A percentile compares a stretch with the other conserved stretches of the same genome.
Conservation (phyloP, 2,113 vertebrate species). For the Mellivora capensis region DNA sequence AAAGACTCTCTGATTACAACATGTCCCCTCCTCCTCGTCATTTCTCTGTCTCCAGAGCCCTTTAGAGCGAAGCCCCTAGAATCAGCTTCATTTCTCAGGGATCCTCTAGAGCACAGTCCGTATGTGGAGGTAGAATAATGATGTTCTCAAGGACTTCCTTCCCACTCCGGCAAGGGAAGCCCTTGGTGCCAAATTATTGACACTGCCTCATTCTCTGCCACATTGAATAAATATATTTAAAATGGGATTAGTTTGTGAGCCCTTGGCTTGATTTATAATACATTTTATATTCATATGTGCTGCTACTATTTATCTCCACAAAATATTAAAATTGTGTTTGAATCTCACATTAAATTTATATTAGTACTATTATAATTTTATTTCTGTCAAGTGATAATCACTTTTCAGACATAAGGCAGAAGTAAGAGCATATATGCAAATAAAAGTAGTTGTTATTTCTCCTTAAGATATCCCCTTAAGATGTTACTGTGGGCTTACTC, state of each 20-base stretch:
- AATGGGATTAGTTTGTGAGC: slow-evolving; percentile 74
- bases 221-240: slow-evolving; percentile 74
- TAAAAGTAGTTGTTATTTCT: slow-evolving; percentile 62
- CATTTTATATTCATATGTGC: slow-evolving; percentile 77
- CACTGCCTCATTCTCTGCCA: slow-evolving; percentile 46
- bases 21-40: neutral
- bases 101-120: neutral
- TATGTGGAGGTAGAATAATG: neutral
- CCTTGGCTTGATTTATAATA: slow-evolving; percentile 77
- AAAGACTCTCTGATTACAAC: neutral
- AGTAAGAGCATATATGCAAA: slow-evolving; percentile 58
- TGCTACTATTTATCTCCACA: slow-evolving; percentile 76
- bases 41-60: neutral
- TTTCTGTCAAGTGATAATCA: slow-evolving; percentile 75
- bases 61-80: neutral
- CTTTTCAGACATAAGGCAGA: slow-evolving; percentile 73
- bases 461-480: slow-evolving; percentile 57
- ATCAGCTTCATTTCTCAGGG: neutral
- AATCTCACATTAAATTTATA: slow-evolving; percentile 80
- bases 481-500: slow-evolving; percentile 62
- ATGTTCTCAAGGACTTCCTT: neutral
- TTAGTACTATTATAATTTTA: slow-evolving; percentile 75
- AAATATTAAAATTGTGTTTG: slow-evolving; percentile 80
- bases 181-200: slow-evolving; percentile 29
- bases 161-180: neutral